Conservation (phyloP, 2,113 vertebrate genomes). For the Seriola rivoliana region DNA sequence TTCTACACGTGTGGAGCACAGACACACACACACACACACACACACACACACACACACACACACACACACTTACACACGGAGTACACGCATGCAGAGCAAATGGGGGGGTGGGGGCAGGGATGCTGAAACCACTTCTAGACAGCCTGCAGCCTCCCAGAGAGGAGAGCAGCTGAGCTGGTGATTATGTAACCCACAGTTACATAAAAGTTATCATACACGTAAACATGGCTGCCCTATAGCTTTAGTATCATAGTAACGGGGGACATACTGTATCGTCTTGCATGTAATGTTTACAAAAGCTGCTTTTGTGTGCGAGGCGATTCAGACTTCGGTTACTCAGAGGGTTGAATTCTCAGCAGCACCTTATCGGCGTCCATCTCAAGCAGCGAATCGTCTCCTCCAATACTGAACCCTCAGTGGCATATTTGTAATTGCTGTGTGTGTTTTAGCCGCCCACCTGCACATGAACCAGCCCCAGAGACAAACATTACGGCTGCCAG, state of each 20-base stretch:
- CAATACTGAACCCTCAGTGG: not conserved
- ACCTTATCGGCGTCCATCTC: conserved; percentile 1
- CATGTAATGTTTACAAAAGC: conserved; percentile 20
- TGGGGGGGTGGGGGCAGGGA: conserved; percentile 53
- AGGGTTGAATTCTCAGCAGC: not conserved
- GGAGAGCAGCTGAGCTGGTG: conserved; percentile 55
- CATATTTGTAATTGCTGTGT: not conserved
- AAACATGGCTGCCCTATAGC: conserved; percentile 48
- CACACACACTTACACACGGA: not conserved
- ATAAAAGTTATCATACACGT: conserved; percentile 66
- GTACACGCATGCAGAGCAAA: conserved; percentile 28
- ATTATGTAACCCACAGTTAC: conserved; percentile 75
- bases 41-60: not conserved
- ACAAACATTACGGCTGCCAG: not conserved
- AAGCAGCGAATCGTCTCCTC: not conserved
- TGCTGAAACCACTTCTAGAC: conserved; percentile 64
- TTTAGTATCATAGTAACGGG: conserved; percentile 27
- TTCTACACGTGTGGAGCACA: conserved; percentile 14
- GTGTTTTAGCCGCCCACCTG: not conserved
- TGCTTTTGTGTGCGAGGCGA: not conserved
- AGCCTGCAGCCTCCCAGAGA: conserved; percentile 61
- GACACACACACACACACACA: conserved; percentile 8
- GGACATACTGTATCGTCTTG: not conserved
- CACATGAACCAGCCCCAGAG: not conserved
- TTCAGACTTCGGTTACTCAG: not conserved